A percentile compares a stretch with the other conserved stretches of the same genome.
These are phyloP conservation scores for Acrocyrtus sp. DNA, from an alignment of 2,888 invertebrate species.

Conservation along the genomic window DNA sequence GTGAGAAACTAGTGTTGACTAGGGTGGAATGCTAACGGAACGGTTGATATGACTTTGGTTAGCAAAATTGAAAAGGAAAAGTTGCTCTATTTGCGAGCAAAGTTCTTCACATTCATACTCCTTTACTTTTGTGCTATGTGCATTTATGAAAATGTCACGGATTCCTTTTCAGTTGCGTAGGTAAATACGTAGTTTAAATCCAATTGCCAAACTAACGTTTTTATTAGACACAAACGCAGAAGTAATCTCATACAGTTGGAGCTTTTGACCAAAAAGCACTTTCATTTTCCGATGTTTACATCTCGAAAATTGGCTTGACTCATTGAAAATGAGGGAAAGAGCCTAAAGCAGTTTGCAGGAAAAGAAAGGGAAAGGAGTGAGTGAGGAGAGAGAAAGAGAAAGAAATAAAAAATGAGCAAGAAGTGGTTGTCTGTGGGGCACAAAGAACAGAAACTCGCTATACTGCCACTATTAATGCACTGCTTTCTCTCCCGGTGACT, in stretches of 20 bases:
- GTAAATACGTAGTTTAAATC: conserved; percentile 31
- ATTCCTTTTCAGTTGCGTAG: background rate
- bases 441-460: conserved; percentile 38
- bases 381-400: conserved; percentile 21
- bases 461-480: conserved; percentile 32
- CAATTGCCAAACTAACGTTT: conserved; percentile 44
- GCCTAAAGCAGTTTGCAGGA: conserved; percentile 42
- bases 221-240: conserved; percentile 38
- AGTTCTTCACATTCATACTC: no score
- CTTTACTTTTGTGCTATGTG: no score
- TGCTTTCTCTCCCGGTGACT: conserved; percentile 15
- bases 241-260: conserved; percentile 44
- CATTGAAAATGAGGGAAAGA: conserved; percentile 63
- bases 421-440: conserved; percentile 16
- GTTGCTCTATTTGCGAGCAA: no score
- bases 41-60: no score
- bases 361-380: conserved; percentile 17
- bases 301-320: conserved; percentile 60
- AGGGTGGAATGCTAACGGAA: no score
- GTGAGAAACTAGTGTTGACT: no score
- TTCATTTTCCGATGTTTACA: conserved; percentile 58
- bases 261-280: conserved; percentile 31
- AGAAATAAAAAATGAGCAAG: conserved; percentile 36
- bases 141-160: background rate
- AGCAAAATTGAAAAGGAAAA: no score